These are phyloP conservation scores for Antrozous pallidus DNA, from an alignment of 2,797 vertebrate genomes.

Conservation along the genomic window DNA sequence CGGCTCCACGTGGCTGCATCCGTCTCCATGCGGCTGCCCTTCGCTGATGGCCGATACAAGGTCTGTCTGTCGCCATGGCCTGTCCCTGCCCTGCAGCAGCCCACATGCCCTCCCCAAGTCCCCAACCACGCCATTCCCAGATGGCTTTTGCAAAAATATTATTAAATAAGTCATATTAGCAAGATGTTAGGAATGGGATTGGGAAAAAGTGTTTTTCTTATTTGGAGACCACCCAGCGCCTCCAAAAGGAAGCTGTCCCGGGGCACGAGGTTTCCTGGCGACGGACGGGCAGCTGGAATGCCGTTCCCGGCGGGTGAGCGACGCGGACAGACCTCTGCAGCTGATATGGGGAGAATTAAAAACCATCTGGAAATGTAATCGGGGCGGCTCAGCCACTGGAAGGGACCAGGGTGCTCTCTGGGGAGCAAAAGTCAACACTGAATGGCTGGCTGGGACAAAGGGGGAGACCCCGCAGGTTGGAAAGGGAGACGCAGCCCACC, in stretches of 20 bases:
- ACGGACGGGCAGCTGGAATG: neutral
- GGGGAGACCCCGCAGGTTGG: neutral
- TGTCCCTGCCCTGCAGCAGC: neutral
- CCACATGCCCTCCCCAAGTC: neutral
- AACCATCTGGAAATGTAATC: constrained; percentile 42
- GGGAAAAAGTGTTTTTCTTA: constrained; percentile 38
- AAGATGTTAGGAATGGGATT: constrained; percentile 52
- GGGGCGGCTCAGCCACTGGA: neutral
- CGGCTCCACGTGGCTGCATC: too few relatives aligned
- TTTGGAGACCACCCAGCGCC: constrained; percentile 36
- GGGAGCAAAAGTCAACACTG: neutral
- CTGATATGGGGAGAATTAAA: constrained; percentile 58
- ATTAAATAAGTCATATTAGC: constrained; percentile 44
- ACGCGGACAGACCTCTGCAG: neutral
- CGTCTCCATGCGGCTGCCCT: neutral
- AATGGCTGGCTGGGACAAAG: neutral
- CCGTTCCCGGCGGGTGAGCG: neutral
- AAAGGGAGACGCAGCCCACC: neutral
- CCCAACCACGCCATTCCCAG: neutral
- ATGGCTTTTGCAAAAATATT: constrained; percentile 48
- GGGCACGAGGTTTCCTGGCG: constrained; percentile 32
- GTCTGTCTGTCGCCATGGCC: neutral
- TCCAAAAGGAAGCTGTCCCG: constrained; percentile 4
- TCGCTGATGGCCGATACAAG: neutral
- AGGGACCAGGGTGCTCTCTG: neutral